These are phyloP conservation scores for Paratrypauchen microcephalus DNA, from an alignment of 2,797 vertebrate species.

Conservation along the genomic window DNA sequence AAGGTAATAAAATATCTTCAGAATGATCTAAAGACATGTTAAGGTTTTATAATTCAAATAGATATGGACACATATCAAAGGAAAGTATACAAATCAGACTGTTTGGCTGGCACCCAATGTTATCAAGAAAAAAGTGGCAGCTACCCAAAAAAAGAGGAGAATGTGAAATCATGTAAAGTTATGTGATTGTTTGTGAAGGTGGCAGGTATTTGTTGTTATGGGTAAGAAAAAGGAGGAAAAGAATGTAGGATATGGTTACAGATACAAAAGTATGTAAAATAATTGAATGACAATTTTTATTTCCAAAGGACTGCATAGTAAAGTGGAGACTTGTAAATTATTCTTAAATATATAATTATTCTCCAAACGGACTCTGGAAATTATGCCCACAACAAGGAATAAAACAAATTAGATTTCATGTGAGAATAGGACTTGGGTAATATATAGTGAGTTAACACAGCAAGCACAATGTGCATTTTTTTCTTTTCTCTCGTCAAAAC, in stretches of 20 bases:
- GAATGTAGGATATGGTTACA: not conserved
- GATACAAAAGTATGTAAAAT: not conserved
- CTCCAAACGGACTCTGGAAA: not conserved
- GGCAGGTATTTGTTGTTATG: conserved; percentile 13
- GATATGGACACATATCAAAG: conserved; percentile 26
- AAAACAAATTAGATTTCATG: not conserved
- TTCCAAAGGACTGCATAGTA: conserved; percentile 5
- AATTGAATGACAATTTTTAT: not conserved
- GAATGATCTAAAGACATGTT: conserved; percentile 26
- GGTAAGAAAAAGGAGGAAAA: conserved; percentile 15
- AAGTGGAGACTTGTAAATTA: conserved; percentile 12
- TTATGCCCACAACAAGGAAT: not conserved
- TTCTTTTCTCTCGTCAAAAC: not conserved
- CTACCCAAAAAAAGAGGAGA: conserved; percentile 57
- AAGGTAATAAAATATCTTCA: conserved; percentile 20
- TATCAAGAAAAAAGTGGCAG: conserved; percentile 64
- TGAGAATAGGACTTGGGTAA: not conserved
- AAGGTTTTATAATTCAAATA: conserved; percentile 22
- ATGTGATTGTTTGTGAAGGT: conserved; percentile 29
- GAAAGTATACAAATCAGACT: conserved; percentile 22
- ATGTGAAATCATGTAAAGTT: conserved; percentile 50
- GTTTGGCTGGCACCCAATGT: conserved; percentile 23
- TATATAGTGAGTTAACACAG: not conserved
- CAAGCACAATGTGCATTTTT: not conserved
- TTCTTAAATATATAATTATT: conserved; percentile 10